Evolutionary conservation across 1,140 invertebrate genomes (phyloP), one percentile per base, ranked within the genome.

Genomic region (Hestina assimilis): DNA sequence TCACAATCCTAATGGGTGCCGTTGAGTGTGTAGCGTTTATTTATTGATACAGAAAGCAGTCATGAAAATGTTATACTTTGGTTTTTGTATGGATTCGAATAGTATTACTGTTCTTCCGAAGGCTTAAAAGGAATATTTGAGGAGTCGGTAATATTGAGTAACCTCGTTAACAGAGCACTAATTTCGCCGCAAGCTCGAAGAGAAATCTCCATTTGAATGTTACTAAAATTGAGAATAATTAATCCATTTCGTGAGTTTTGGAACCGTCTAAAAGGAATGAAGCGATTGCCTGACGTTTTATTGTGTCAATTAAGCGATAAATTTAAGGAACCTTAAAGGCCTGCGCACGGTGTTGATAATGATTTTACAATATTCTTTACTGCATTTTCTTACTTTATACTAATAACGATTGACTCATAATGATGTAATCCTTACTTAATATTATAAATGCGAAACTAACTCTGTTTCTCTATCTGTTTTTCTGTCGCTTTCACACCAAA

Each of bases 301-400:
- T 79, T 72, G 67, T 72, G 66, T 76, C 66, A 83, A 81, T 83
- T 78, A 76, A 70, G 71, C 57, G 58, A 71, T 76, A 78, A 79
- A 81, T 78, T 79, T 61, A 67, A 65, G 54, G 42, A 58, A 54
- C 48, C 54, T 60, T 56, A 52, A n/a, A 55, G 53, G 60, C 52
- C 33, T 38, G 46, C 46, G 57, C 46, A 56, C 60, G 52, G 45
- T 46, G 29, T 59, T 63, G 51, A 53, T 47, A 53, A 64, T 51
- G 45, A 50, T 72, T 68, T 61, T 55, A 59, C 56, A 62, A 47
- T 53, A 55, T 28, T 33, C 41, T 15, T 8, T 29, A 43, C 51
- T 53, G 0, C 20, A 24, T 12, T 12, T 9, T 24, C n/a, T 50
- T 24, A 5, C 6, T 11, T 42, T 9, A 12, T 35, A 24, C 38